Conservation (phyloP, 2,113 vertebrate species). For the Pygoscelis antarcticus region DNA sequence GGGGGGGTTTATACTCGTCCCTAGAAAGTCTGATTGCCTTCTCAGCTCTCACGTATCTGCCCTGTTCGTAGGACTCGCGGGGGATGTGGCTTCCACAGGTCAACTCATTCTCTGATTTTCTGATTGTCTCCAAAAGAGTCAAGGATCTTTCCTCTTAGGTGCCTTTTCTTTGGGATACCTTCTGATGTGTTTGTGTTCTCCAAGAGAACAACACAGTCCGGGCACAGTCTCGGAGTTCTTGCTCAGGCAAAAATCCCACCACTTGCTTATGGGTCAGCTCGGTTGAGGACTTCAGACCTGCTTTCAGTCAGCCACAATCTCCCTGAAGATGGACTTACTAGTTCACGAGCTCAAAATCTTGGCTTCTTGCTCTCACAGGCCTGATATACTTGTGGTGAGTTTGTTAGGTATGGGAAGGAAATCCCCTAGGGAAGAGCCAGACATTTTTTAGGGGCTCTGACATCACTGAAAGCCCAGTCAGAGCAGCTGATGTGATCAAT, state of each 20-base stretch:
- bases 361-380: neutral
- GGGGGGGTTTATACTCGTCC: neutral
- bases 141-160: neutral
- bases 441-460: neutral
- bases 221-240: rapidly evolving
- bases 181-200: neutral
- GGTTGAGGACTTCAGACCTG: neutral
- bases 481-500: neutral
- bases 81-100: neutral
- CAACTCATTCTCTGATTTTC: neutral
- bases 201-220: neutral
- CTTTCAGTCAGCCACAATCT: neutral
- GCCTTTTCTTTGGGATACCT: neutral
- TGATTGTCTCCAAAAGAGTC: neutral
- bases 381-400: neutral
- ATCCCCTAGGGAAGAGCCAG: neutral
- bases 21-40: neutral
- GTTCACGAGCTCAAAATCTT: neutral
- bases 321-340: neutral
- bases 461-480: neutral
- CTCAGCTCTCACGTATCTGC: rapidly evolving
- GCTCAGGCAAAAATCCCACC: neutral
- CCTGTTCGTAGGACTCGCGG: rapidly evolving
- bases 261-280: neutral
- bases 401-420: neutral